Evolutionary conservation across 2,888 invertebrate genomes (phyloP).

Genomic region (Kryphioiulus occultus): DNA sequence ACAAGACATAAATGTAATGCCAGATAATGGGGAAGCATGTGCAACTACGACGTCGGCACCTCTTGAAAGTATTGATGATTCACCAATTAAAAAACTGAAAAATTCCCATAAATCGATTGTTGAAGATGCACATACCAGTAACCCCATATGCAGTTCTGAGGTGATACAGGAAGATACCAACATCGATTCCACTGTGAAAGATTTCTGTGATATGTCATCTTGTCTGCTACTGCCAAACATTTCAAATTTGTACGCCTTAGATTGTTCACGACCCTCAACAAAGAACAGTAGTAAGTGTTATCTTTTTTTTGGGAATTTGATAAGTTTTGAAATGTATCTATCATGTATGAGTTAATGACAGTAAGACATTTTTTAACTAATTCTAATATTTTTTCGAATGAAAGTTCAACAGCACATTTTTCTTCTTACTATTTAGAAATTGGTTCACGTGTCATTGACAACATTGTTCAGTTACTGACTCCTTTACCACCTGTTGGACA

Average conservation of each 20-base stretch:
- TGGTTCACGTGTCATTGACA: background rate
- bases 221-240: background rate
- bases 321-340: too few relatives aligned
- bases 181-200: background rate
- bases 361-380: too few relatives aligned
- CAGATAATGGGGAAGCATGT: background rate
- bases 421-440: background rate
- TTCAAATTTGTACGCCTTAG: background rate
- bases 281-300: background rate
- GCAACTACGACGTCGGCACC: background rate
- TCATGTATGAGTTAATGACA: too few relatives aligned
- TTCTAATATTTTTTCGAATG: too few relatives aligned
- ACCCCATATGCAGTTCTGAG: background rate
- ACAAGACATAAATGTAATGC: background rate
- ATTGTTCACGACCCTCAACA: background rate
- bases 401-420: too few relatives aligned
- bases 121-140: background rate
- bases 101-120: background rate
- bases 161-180: background rate
- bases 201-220: background rate
- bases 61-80: background rate
- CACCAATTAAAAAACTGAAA: background rate
- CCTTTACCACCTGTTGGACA: conserved; percentile 3
- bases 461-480: conserved; percentile 20
- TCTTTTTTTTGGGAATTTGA: too few relatives aligned